Evolutionary conservation across 2,113 vertebrate species (phyloP).

Genomic region (Pipa parva): DNA sequence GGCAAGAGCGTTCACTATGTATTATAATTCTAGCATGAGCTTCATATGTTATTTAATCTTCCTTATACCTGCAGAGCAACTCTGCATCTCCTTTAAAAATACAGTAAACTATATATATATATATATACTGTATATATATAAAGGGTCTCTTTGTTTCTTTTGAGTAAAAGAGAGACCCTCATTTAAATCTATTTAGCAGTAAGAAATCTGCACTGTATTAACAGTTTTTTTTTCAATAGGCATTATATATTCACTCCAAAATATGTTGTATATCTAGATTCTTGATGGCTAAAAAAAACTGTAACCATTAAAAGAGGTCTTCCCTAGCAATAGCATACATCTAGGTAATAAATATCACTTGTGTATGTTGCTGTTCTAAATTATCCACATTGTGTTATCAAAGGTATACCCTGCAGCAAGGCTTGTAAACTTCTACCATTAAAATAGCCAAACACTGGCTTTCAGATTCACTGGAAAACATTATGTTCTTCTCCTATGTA

Average conservation of each 20-base stretch:
- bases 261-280: background rate
- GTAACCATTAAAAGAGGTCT: background rate
- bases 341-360: conserved; percentile 35
- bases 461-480: conserved; percentile 16
- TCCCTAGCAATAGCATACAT: conserved; percentile 9
- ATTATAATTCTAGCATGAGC: too few relatives aligned
- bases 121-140: background rate
- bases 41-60: too few relatives aligned
- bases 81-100: background rate
- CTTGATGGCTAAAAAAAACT: background rate
- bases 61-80: background rate
- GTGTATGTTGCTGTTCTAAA: conserved; percentile 28
- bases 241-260: background rate
- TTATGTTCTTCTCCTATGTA: conserved; percentile 23
- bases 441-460: conserved; percentile 4
- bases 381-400: conserved; percentile 16
- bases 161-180: background rate
- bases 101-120: too few relatives aligned
- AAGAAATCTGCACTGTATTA: background rate
- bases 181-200: background rate
- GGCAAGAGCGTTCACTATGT: background rate
- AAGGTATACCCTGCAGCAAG: conserved; percentile 21
- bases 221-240: background rate
- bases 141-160: background rate
- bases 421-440: conserved; percentile 8